Evolutionary conservation across 2,888 invertebrate species (phyloP), one percentile per base, ranked within the genome.

Genomic region (Noctuana brunneofusca): DNA sequence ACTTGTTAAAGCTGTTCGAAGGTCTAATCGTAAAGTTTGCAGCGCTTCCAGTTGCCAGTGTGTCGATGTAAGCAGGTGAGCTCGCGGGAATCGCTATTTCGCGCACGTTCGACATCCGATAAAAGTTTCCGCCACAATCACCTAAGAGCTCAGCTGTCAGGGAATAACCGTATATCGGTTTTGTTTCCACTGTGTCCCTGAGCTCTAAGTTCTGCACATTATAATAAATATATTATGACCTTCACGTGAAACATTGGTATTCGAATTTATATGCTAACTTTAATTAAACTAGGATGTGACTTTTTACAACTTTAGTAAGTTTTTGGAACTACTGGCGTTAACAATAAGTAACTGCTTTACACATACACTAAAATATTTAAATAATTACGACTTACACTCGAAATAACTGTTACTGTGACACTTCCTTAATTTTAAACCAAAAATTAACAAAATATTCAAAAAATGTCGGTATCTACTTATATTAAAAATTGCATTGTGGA

Each of bases 61-160:
- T 71, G 76, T 75, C 74, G 65, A 68, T 74, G 78, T 75, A 72
- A 77, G 72, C 86, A 88, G 89, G 86, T 87, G 83, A 84, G 80
- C 87, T 82, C 87, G 76, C 80, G 86, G 86, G 86, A 85, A 86
- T 89, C 86, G 83, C 86, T 86, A 91, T 91, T 90, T 87, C 78
- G 83, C 83, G 88, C 92, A 92, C 92, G 92, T 89, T 86, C 87
- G 85, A 87, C 88, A 88, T 90, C 86, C 89, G 92, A 92, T 91
- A 92, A 92, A 91, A 91, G 87, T 92, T 91, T 89, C 89, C 86
- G 83, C 89, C 89, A 90, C 92, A 92, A 92, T 91, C 90, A 89
- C 91, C 91, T 90, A 91, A 92, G 90, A 92, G 91, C 92, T 90
- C 90, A 91, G 90, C 89, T 91, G 91, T 91, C 90, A 89, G 83